Conservation (phyloP, 2,888 invertebrate genomes). For the Lamproptera curius region DNA sequence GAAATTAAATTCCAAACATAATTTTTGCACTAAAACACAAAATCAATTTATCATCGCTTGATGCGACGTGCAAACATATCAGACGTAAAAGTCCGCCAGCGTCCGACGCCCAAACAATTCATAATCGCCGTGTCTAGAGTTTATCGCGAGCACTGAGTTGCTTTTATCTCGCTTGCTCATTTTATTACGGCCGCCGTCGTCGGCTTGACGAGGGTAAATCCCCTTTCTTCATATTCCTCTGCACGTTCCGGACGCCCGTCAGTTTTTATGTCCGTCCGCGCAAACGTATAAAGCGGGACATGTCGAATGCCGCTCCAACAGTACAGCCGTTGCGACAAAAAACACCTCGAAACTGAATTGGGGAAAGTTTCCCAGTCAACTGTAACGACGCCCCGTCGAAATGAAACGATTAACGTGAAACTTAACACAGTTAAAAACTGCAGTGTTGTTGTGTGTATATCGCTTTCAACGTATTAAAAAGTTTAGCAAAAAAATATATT, state of each 20-base stretch:
- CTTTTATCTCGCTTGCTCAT: slow-evolving; percentile 53
- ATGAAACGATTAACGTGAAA: no score
- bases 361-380: background rate
- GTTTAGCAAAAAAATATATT: no score
- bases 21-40: no score
- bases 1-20: no score
- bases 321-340: background rate
- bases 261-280: slow-evolving; percentile 42
- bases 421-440: no score
- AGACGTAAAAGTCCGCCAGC: no score
- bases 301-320: slow-evolving; percentile 30
- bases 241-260: slow-evolving; percentile 33
- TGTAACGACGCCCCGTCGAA: no score
- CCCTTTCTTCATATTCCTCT: slow-evolving; percentile 63
- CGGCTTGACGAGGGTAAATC: slow-evolving; percentile 70
- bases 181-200: slow-evolving; percentile 60
- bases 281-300: slow-evolving; percentile 36
- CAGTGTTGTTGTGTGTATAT: no score
- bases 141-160: slow-evolving; percentile 40
- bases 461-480: no score
- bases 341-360: slow-evolving; percentile 6
- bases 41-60: no score
- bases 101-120: slow-evolving; percentile 15
- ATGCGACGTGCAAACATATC: no score
- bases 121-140: slow-evolving; percentile 31